A percentile compares a stretch with the other conserved stretches of the same genome.
Evolutionary conservation across 1,140 invertebrate species (phyloP).

Genomic region (Conus betulinus): DNA sequence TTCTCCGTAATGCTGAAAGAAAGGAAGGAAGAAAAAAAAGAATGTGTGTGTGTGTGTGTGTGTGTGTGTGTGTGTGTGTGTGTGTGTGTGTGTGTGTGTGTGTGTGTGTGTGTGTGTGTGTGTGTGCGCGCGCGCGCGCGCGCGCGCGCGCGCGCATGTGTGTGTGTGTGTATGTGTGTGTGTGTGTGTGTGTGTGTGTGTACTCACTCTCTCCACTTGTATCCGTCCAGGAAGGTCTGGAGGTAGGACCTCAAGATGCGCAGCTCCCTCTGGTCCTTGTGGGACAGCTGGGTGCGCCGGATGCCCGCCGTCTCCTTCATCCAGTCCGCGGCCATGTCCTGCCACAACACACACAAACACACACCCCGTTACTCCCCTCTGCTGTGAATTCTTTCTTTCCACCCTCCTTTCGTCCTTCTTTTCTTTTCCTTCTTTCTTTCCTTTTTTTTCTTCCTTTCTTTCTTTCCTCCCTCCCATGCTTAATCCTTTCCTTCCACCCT

Average conservation of each 20-base stretch:
- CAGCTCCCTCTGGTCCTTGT: conserved; percentile 37
- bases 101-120: not conserved
- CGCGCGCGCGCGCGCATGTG: not conserved
- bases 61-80: not conserved
- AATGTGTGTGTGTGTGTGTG: too few relatives aligned
- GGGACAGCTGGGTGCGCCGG: conserved; percentile 24
- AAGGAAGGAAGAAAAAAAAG: not conserved
- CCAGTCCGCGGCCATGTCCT: conserved; percentile 22
- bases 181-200: too few relatives aligned
- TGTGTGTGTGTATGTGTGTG: too few relatives aligned
- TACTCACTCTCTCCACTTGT: conserved; percentile 55
- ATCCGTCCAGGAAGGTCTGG: conserved; percentile 51
- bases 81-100: not conserved
- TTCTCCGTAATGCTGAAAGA: not conserved
- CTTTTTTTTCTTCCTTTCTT: too few relatives aligned
- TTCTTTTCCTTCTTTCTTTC: too few relatives aligned
- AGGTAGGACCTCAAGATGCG: conserved; percentile 49
- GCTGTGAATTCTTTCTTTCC: not conserved
- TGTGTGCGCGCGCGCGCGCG: too few relatives aligned
- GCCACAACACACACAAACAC: conserved; percentile 5
- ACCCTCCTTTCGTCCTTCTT: not conserved
- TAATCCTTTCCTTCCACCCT: not conserved
- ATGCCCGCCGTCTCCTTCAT: conserved; percentile 22
- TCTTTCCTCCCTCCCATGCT: too few relatives aligned
- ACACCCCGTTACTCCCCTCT: not conserved